Conservation (phyloP, 2,888 invertebrate species). For the Alitta virens region DNA sequence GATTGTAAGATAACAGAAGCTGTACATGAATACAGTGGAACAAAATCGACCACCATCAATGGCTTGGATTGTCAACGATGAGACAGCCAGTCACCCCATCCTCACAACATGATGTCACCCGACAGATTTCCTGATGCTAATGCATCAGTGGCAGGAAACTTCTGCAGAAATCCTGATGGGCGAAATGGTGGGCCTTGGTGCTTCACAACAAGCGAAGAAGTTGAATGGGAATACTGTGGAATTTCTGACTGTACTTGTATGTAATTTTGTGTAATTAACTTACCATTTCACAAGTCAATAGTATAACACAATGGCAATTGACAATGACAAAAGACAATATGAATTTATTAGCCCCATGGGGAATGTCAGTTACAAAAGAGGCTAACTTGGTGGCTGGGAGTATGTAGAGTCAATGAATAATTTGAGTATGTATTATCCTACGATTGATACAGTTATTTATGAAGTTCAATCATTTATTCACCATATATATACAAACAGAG, state of each 20-base stretch:
- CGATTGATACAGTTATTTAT: too few relatives aligned
- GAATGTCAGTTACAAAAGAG: too few relatives aligned
- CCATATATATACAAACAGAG: too few relatives aligned
- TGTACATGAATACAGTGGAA: neutral
- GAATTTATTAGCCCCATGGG: too few relatives aligned
- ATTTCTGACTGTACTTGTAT: conserved; percentile 7
- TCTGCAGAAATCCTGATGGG: conserved; percentile 18
- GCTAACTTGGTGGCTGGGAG: too few relatives aligned
- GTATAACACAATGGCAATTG: too few relatives aligned
- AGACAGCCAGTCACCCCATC: conserved; percentile 11
- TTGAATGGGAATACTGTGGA: conserved; percentile 6
- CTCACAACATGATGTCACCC: conserved; percentile 3
- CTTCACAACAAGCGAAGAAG: neutral
- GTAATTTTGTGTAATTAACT: too few relatives aligned
- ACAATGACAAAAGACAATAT: too few relatives aligned
- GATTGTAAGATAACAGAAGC: neutral
- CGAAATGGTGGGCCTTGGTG: conserved; percentile 16
- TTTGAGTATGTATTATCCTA: too few relatives aligned
- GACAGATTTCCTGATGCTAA: conserved; percentile 8
- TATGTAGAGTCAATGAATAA: too few relatives aligned
- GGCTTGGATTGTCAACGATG: conserved; percentile 8
- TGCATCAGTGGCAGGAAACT: conserved; percentile 4
- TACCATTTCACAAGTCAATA: too few relatives aligned
- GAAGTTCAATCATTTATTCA: too few relatives aligned
- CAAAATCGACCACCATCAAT: neutral